Evolutionary conservation across 2,888 invertebrate genomes (phyloP).

Genomic region (Emmelina monodactyla): DNA sequence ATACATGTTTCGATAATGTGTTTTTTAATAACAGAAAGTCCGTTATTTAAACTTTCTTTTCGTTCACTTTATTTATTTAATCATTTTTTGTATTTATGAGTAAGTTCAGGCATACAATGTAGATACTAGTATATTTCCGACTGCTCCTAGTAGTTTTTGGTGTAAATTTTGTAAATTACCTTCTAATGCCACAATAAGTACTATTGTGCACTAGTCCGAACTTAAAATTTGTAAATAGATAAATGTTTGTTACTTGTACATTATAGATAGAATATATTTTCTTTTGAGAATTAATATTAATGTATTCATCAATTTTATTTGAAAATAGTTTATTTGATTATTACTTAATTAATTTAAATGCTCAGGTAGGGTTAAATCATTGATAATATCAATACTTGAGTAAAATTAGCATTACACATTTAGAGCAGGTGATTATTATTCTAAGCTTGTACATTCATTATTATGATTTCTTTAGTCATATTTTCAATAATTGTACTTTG

Average conservation of each 20-base stretch:
- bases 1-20: neutral
- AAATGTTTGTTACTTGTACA: constrained; percentile 66
- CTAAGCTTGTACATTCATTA: constrained; percentile 33
- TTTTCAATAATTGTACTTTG: constrained; percentile 41
- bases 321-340: constrained; percentile 46
- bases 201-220: constrained; percentile 61
- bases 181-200: constrained; percentile 34
- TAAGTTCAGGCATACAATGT: constrained; percentile 20
- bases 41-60: neutral
- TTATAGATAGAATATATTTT: constrained; percentile 64
- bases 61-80: neutral
- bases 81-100: neutral
- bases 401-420: constrained; percentile 25
- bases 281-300: constrained; percentile 47
- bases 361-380: constrained; percentile 34
- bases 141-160: constrained; percentile 34
- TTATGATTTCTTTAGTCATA: constrained; percentile 40
- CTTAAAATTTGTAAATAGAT: constrained; percentile 62
- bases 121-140: constrained; percentile 22
- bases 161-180: constrained; percentile 48
- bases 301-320: constrained; percentile 46
- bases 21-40: neutral
- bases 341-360: constrained; percentile 38
- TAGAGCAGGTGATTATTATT: constrained; percentile 30
- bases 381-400: constrained; percentile 16